These are phyloP conservation scores for Agapornis canus DNA, from an alignment of 2,797 vertebrate species.

Conservation along the genomic window DNA sequence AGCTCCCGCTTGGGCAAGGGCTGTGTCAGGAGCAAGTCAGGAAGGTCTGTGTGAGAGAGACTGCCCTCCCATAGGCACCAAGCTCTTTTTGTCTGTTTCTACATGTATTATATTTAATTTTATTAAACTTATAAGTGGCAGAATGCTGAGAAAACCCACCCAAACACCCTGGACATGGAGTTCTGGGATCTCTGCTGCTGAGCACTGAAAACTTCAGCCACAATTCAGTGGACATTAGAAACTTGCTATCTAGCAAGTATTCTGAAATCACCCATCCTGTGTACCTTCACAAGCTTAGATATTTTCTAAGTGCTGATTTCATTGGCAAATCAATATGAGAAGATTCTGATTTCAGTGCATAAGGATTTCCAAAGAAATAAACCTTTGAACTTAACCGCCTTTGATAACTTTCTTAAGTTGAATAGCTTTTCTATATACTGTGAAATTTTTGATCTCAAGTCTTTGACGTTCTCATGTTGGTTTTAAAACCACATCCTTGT, in stretches of 20 bases:
- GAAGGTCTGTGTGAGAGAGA: not conserved
- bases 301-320: not conserved
- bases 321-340: not conserved
- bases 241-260: not conserved
- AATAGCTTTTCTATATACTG: not conserved
- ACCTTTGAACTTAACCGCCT: not conserved
- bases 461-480: not conserved
- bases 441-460: not conserved
- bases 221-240: not conserved
- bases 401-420: not conserved
- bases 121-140: not conserved
- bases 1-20: not conserved
- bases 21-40: not conserved
- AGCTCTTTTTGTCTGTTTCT: not conserved
- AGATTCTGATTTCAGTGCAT: not conserved
- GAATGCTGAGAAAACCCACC: not conserved
- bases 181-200: not conserved
- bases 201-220: rapidly evolving
- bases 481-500: slow-evolving; percentile 26
- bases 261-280: not conserved
- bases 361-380: not conserved
- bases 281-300: not conserved
- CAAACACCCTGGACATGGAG: not conserved
- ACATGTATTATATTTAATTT: not conserved
- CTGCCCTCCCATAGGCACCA: not conserved